Evolutionary conservation across 1,140 invertebrate species (phyloP), one percentile per base, ranked within the genome.

Genomic region (Drosophila jambulina): DNA sequence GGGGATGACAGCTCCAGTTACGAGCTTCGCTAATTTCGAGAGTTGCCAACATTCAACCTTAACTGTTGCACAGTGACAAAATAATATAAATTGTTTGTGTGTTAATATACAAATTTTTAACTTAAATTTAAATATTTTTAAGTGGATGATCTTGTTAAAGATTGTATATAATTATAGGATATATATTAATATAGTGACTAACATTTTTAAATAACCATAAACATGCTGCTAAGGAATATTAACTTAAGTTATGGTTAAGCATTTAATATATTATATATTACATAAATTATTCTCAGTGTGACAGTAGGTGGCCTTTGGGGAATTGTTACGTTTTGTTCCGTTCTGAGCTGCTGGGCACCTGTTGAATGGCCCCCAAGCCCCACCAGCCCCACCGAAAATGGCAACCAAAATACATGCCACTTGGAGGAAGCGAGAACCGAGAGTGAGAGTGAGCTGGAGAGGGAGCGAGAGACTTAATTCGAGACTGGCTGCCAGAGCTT

Each of bases 401-500:
- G 21, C 21, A 77, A 38, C 27, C 43, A 48, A 84, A 83, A 70
- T 42, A 72, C 19, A 38, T 15, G 15, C 27, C 25, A 63, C 36
- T 40, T 40, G 61, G 29, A 23, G 21, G 8, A 19, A 25, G 17
- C 25, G 21, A 23, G 58, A 51, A 17, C 7, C 19, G 38, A 62
- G 42, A 57, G 51, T 5, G 42, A 57, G 36, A 40, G 29, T 23
- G 36, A 51, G 40, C 48, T 8, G 51, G 61, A 43, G 45, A 40
- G 43, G 53, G 36, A 56, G 34, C 43, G 23, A 42, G 45, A 19
- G 64, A 68, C 59, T 61, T 62, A 58, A 32, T 43, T 49, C 45
- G 58, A 70, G 71, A 77, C 76, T 76, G 75, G 70, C 63, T 68
- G 63, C 80, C 78, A 76, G 58, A 87, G 82, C 61, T 86, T 56